A percentile compares a stretch with the other conserved stretches of the same genome.
Evolutionary conservation across 2,888 invertebrate genomes (phyloP).

Genomic region (Lysandra bellargus): DNA sequence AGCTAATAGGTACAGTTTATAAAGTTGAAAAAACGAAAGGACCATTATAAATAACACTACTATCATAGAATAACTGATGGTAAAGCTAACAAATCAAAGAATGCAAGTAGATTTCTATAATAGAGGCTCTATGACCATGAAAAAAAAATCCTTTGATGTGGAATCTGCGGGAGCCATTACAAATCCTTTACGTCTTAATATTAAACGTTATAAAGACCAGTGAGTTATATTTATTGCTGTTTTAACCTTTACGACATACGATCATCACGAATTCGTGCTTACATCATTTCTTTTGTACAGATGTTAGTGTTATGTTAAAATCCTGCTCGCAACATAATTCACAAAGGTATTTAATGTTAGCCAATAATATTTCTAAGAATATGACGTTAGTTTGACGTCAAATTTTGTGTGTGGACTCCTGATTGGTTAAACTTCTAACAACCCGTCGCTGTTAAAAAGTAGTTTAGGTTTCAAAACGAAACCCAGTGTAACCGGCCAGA

Average conservation of each 20-base stretch:
- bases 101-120: not conserved
- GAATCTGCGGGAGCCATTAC: not conserved
- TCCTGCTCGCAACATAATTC: slow-evolving; percentile 10
- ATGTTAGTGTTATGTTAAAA: slow-evolving; percentile 19
- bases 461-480: too few relatives aligned
- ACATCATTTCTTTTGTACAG: slow-evolving; percentile 26
- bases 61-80: not conserved
- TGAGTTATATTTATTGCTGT: slow-evolving; percentile 18
- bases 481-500: too few relatives aligned
- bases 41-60: too few relatives aligned
- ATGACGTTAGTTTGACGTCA: not conserved
- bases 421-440: not conserved
- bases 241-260: slow-evolving; percentile 19
- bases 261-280: slow-evolving; percentile 23
- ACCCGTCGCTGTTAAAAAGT: not conserved
- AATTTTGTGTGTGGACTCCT: not conserved
- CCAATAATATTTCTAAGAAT: not conserved
- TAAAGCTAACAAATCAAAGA: not conserved
- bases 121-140: not conserved
- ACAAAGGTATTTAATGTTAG: not conserved
- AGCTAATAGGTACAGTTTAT: too few relatives aligned
- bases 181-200: not conserved
- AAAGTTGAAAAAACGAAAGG: too few relatives aligned
- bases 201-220: not conserved
- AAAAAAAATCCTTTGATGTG: not conserved